Evolutionary conservation across 2,888 invertebrate species (phyloP), one percentile per base, ranked within the genome.

Genomic region (Leptinotarsa juncta): DNA sequence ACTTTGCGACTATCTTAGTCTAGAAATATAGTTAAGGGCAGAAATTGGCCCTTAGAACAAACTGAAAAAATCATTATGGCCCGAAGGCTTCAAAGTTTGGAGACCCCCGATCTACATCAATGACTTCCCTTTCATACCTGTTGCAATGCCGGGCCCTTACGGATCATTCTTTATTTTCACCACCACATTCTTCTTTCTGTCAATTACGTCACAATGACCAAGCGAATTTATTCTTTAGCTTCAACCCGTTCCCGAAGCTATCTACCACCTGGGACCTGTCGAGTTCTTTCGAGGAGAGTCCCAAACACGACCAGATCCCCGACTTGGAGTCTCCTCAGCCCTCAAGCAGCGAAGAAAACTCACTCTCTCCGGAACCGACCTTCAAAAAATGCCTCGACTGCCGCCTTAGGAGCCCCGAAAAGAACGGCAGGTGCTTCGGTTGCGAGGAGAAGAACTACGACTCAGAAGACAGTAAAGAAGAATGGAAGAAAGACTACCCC

Each of bases 301-400:
- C 32, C 32, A 32, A 7, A 7, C 32, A 32, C 7, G 32, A 53
- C 42, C 67, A 51, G 14, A 53, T 49, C 20, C 18, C n/a, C 18
- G 53, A 53, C 0, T 7, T 57, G 5, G 68, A 68, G 12, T 68
- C 68, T 14, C 55, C 68, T 3, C 68, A 68, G 26, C 68, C 68
- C 3, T 68, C 68, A 12, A 68, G 68, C 18, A 26, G 53, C 1
- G 68, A 68, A n/a, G 68, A 68, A 10, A 68, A 32, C 16, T 55
- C 68, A 0, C 42, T 55, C 2, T 68, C 68, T 3, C 68, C 68
- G 4, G 68, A 68, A 23, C 26, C 55, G 42, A 53, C 18, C n/a
- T 55, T 42, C 53, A 68, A 55, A 32, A 68, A 68, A 14, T 68
- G 68, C 53, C 48, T 23, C 20, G 55, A 68, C 26, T 55, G 68